Evolutionary conservation across 1,140 invertebrate genomes (phyloP).

Genomic region (Leguminivora glycinivorella): DNA sequence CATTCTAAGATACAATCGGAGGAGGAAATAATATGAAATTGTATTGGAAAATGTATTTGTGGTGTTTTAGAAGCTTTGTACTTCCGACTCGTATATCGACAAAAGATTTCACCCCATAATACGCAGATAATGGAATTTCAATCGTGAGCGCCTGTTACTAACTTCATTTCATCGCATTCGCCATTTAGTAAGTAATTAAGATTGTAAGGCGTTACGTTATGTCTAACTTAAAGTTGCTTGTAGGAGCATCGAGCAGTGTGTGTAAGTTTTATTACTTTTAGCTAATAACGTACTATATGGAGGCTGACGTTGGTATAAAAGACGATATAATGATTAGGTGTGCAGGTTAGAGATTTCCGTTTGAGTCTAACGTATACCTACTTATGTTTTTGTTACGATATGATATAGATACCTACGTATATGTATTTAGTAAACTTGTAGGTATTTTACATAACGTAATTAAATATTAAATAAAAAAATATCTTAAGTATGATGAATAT

Average conservation of each 20-base stretch:
- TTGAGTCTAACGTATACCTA: no score
- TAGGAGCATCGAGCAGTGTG: not conserved
- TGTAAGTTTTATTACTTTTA: not conserved
- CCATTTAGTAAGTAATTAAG: not conserved
- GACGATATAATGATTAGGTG: no score
- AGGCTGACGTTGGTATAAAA: no score
- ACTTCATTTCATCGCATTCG: not conserved
- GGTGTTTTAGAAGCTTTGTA: conserved; percentile 26
- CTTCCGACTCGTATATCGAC: not conserved
- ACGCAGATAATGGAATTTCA: conserved; percentile 4
- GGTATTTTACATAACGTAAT: no score
- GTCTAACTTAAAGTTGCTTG: not conserved
- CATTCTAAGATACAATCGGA: conserved; percentile 48
- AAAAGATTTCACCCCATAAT: not conserved
- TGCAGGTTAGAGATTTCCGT: no score
- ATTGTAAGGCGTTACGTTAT: not conserved
- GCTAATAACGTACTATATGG: no score
- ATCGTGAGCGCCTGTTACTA: conserved; percentile 6
- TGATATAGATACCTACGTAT: no score
- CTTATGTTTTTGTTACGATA: no score
- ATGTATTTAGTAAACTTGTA: no score
- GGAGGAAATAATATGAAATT: conserved; percentile 41
- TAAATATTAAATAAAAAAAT: no score
- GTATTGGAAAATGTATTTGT: conserved; percentile 37
- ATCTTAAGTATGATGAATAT: no score